phyloP scores from a whole-genome alignment of 1,140 invertebrate species.

The Leptopilina clavipes region DNA sequence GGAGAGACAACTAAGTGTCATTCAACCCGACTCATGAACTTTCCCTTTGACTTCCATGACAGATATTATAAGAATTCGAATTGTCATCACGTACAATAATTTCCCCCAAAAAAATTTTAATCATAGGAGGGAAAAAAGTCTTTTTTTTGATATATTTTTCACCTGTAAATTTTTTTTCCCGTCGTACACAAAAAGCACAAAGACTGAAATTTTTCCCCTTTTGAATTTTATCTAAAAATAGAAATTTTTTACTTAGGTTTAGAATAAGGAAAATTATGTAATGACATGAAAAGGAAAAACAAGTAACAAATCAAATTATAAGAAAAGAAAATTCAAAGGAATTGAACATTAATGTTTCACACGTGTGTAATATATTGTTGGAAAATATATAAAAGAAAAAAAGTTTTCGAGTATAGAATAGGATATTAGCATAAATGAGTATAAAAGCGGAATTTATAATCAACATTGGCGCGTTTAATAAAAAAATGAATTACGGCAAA shows the following conservation, averaged over 20 bases:
- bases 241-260: too few species aligned
- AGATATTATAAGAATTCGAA: not conserved
- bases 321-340: not conserved
- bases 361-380: too few species aligned
- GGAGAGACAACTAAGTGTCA: not conserved
- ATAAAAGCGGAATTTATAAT: not conserved
- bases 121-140: not conserved
- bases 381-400: not conserved
- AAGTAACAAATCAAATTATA: not conserved
- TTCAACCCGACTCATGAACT: slow-evolving; percentile 20
- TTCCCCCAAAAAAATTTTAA: too few species aligned
- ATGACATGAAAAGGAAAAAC: too few species aligned
- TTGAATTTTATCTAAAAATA: too few species aligned
- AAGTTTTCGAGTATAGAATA: not conserved
- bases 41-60: slow-evolving; percentile 27
- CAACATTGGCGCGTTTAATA: not conserved
- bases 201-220: too few species aligned
- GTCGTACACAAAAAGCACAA: too few species aligned
- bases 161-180: too few species aligned
- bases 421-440: not conserved
- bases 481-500: slow-evolving; percentile 12
- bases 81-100: not conserved
- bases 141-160: too few species aligned
- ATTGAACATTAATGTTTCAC: not conserved
- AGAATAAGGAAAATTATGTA: too few species aligned